Percentiles rank a stretch among this genome's conserved stretches.
Conservation (phyloP, 2,888 invertebrate species). For the Saturnia pavonia region DNA sequence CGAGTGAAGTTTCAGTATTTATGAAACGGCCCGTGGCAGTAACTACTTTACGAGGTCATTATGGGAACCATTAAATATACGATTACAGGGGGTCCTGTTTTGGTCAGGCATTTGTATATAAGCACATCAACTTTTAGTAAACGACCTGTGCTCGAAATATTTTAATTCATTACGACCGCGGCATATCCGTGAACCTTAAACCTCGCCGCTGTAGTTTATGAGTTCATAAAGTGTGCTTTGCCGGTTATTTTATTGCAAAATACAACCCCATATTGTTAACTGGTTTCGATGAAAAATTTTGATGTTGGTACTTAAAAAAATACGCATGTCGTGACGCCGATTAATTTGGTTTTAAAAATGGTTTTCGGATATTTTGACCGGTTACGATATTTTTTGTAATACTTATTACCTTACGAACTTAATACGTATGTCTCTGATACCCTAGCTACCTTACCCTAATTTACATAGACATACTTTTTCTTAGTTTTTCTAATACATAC, state of each 20-base stretch:
- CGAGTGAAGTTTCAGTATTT: conserved; percentile 66
- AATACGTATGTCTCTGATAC: too few species aligned
- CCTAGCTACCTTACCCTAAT: too few species aligned
- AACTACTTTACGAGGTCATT: conserved; percentile 77
- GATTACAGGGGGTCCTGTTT: conserved; percentile 70
- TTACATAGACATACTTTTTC: too few species aligned
- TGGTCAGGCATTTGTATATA: conserved; percentile 71
- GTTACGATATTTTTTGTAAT: too few species aligned
- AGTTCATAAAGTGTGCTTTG: conserved; percentile 55
- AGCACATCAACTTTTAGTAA: conserved; percentile 75
- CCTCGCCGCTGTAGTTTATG: conserved; percentile 60
- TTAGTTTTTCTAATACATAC: too few species aligned
- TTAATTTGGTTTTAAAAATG: neutral
- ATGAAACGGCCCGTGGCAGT: conserved; percentile 67
- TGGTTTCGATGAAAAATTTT: conserved; percentile 36
- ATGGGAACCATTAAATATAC: conserved; percentile 76
- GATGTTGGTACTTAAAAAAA: conserved; percentile 28
- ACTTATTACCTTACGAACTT: too few species aligned
- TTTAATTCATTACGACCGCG: conserved; percentile 60
- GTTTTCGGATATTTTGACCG: too few species aligned
- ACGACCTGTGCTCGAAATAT: conserved; percentile 65
- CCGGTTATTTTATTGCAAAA: conserved; percentile 47
- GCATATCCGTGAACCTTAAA: conserved; percentile 51
- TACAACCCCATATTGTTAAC: conserved; percentile 43
- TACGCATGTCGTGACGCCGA: neutral